These are phyloP conservation scores for Danio rerio DNA, from an alignment of 2,113 vertebrate genomes.

Conservation along the genomic window GRCz12tu NC_133182.1:37016001-37016500, in stretches of 20 bases:
- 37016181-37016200: background rate
- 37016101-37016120: background rate
- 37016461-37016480: too few relatives aligned
- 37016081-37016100: background rate
- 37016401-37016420: too few relatives aligned
- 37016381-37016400: too few relatives aligned
- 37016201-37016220: background rate
- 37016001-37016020: too few relatives aligned
- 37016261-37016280: too few relatives aligned
- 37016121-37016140: background rate
- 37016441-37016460: too few relatives aligned
- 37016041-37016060: too few relatives aligned
- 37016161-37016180: background rate
- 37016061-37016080: background rate
- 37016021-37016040: too few relatives aligned
- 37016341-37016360: background rate
- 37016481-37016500: too few relatives aligned
- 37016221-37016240: constrained; percentile 14
- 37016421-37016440: too few relatives aligned
- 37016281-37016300: constrained; percentile 27
- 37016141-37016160: background rate
- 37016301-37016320: background rate
- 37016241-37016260: background rate
- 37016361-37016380: too few relatives aligned
- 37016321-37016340: background rate